Evolutionary conservation across 1,140 invertebrate species (phyloP).

Genomic region (Centruroides sculpturatus): DNA sequence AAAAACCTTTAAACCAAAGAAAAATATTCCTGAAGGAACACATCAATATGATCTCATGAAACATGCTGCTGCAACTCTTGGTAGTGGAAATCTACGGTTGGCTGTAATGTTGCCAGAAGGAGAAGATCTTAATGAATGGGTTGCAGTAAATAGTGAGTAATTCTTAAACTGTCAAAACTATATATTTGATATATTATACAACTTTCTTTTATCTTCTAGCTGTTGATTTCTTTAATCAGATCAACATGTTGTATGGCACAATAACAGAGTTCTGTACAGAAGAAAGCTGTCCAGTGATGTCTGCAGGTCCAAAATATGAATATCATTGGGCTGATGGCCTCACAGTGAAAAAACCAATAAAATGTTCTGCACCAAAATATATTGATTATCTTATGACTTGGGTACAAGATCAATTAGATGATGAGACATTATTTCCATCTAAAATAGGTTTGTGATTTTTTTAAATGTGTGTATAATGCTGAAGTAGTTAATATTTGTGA

Average conservation of each 20-base stretch:
- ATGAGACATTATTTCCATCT: conserved; percentile 95
- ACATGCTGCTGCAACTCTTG: conserved; percentile 94
- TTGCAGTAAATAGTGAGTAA: conserved; percentile 31
- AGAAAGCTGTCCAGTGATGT: conserved; percentile 95
- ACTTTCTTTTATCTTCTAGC: conserved; percentile 43
- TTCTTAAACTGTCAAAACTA: not conserved
- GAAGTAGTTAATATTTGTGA: too few relatives aligned
- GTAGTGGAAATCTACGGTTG: conserved; percentile 87
- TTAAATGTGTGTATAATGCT: not conserved
- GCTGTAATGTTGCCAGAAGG: conserved; percentile 96
- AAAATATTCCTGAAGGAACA: conserved; percentile 96
- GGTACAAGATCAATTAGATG: conserved; percentile 98
- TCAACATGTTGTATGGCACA: conserved; percentile 99
- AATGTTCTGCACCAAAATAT: conserved; percentile 98
- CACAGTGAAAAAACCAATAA: conserved; percentile 96
- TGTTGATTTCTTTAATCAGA: conserved; percentile 99
- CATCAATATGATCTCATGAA: conserved; percentile 99
- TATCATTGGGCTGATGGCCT: conserved; percentile 99
- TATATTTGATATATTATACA: not conserved
- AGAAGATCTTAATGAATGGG: conserved; percentile 99
- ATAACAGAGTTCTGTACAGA: conserved; percentile 99
- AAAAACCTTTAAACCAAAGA: conserved; percentile 97
- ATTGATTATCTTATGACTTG: conserved; percentile 99
- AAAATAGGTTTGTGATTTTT: conserved; percentile 66
- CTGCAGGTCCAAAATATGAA: conserved; percentile 90